Percentiles rank a stretch among this genome's conserved stretches.
These are phyloP conservation scores for Helicoverpa zea DNA, from an alignment of 1,140 invertebrate genomes.

Conservation along the genomic window DNA sequence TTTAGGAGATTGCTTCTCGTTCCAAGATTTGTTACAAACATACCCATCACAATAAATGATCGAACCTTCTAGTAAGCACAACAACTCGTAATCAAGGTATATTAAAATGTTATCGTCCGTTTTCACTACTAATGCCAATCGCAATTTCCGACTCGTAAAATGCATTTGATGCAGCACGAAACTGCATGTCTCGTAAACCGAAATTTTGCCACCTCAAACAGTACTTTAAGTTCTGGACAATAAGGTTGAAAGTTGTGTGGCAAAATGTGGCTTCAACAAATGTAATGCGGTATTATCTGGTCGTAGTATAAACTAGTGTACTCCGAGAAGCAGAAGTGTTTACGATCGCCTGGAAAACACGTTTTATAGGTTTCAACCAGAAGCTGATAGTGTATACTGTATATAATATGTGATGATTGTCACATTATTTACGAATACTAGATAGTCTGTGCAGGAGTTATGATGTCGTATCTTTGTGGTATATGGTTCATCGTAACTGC, in stretches of 20 bases:
- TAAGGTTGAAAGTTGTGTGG: slow-evolving; percentile 24
- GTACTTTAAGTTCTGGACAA: not conserved
- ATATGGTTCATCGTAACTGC: too few species aligned
- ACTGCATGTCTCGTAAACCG: slow-evolving; percentile 22
- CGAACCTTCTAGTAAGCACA: not conserved
- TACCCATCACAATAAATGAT: too few species aligned
- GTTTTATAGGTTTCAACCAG: slow-evolving; percentile 61
- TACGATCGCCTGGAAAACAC: slow-evolving; percentile 71
- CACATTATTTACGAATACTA: too few species aligned
- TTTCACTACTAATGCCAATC: slow-evolving; percentile 31
- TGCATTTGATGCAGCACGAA: slow-evolving; percentile 41
- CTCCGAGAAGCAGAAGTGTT: slow-evolving; percentile 57
- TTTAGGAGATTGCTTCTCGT: too few species aligned
- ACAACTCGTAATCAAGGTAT: slow-evolving; percentile 27
- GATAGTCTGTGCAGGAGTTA: not conserved
- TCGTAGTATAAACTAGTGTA: slow-evolving; percentile 43
- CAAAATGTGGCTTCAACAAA: not conserved
- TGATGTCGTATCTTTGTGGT: not conserved
- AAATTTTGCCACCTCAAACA: not conserved
- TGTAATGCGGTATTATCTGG: slow-evolving; percentile 39
- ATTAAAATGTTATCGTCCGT: slow-evolving; percentile 33
- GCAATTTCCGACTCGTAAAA: slow-evolving; percentile 42
- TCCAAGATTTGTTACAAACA: too few species aligned
- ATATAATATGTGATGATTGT: not conserved
- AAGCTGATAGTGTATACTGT: slow-evolving; percentile 35